Percentiles rank a stretch among this genome's conserved stretches.
Evolutionary conservation across 2,888 invertebrate genomes (phyloP).

Genomic region (Parnassius smintheus): DNA sequence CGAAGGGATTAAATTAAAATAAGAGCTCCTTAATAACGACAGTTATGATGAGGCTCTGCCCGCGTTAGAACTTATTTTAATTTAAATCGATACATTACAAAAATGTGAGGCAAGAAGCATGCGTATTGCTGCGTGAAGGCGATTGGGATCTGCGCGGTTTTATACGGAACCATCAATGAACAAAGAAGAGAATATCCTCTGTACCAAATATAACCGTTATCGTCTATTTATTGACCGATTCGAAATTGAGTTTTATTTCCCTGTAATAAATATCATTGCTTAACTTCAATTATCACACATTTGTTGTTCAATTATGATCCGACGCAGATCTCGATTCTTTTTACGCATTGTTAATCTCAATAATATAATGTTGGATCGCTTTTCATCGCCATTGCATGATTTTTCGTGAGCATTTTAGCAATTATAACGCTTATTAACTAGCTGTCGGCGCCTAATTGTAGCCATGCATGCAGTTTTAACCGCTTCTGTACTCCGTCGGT

Average conservation of each 20-base stretch:
- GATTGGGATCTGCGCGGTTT: constrained; percentile 64
- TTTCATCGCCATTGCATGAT: constrained; percentile 48
- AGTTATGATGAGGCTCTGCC: constrained; percentile 36
- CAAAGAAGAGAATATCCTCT: constrained; percentile 8
- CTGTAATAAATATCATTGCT: constrained; percentile 26
- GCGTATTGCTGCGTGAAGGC: constrained; percentile 72
- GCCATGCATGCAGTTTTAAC: constrained; percentile 37
- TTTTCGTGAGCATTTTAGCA: constrained; percentile 40
- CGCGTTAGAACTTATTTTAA: constrained; percentile 70
- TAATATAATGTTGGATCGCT: constrained; percentile 43
- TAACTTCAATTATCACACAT: constrained; percentile 32
- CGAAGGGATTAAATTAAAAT: constrained; percentile 76
- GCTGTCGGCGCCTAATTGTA: constrained; percentile 19
- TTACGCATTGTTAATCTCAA: constrained; percentile 44
- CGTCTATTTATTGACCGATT: constrained; percentile 16
- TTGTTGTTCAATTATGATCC: constrained; percentile 39
- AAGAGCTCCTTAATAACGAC: constrained; percentile 50
- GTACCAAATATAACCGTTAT: constrained; percentile 6
- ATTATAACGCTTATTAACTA: constrained; percentile 35
- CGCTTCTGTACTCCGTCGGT: constrained; percentile 17
- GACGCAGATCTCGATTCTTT: constrained; percentile 69
- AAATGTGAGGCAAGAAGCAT: constrained; percentile 84
- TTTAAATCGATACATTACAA: constrained; percentile 65
- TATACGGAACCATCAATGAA: constrained; percentile 18
- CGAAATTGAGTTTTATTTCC: constrained; percentile 33